Conservation (phyloP, 1,140 invertebrate genomes). For the Diprion similis region DNA sequence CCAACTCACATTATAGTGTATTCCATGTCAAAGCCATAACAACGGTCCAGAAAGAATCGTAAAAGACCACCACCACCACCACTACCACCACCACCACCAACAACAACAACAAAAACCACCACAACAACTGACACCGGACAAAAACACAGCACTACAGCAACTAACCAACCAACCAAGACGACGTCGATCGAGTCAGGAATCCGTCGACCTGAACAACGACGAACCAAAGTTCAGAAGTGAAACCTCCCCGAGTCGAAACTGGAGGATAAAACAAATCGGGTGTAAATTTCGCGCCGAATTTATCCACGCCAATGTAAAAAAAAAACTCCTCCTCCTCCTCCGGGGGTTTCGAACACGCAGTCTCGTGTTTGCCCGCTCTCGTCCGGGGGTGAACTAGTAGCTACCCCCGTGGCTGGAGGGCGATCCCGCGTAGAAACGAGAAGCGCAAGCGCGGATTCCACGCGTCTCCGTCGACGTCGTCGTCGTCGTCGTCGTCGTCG, state of each 20-base stretch:
- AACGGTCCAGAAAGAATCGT: not conserved
- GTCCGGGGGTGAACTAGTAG: not conserved
- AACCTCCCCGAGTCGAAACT: too few species aligned
- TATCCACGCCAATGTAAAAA: not conserved
- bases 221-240: too few species aligned
- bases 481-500: not conserved
- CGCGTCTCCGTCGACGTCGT: not conserved
- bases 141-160: too few species aligned
- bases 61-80: not conserved
- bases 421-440: not conserved
- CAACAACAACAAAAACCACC: not conserved
- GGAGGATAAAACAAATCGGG: not conserved
- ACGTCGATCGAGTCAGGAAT: too few species aligned
- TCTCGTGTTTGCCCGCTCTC: not conserved
- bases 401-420: not conserved
- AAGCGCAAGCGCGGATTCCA: not conserved
- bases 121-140: not conserved
- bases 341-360: not conserved
- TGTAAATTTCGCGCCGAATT: slow-evolving; percentile 5
- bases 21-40: not conserved
- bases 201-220: too few species aligned
- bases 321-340: too few species aligned
- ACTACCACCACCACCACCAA: too few species aligned
- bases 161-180: too few species aligned
- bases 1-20: not conserved